These are phyloP conservation scores for Chanos chanos DNA, from an alignment of 2,797 vertebrate genomes.

Conservation along the genomic window DNA sequence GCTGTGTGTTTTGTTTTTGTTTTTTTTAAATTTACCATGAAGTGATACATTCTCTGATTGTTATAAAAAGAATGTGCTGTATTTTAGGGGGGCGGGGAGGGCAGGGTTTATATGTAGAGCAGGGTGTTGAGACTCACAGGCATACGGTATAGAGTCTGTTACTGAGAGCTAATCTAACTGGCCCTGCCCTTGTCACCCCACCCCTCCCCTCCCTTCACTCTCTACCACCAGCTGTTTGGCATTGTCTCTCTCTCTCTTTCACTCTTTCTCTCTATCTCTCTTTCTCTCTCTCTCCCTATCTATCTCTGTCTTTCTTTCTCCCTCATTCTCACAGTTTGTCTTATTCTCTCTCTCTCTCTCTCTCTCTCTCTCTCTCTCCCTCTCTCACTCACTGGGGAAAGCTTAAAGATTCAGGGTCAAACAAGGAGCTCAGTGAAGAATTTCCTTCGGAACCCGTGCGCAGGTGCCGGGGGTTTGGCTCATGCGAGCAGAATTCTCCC, in stretches of 20 bases:
- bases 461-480: conserved; percentile 61
- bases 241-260: conserved; percentile 28
- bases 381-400: conserved; percentile 34
- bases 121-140: too few relatives aligned
- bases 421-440: conserved; percentile 47
- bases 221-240: conserved; percentile 28
- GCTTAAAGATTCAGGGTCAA: conserved; percentile 39
- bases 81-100: too few relatives aligned
- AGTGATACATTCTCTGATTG: too few relatives aligned
- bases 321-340: conserved; percentile 17
- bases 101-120: too few relatives aligned
- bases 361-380: conserved; percentile 30
- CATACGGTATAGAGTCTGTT: too few relatives aligned
- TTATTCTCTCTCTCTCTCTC: conserved; percentile 4
- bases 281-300: too few relatives aligned
- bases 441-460: conserved; percentile 61
- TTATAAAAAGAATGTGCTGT: too few relatives aligned
- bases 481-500: conserved; percentile 46
- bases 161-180: conserved; percentile 16
- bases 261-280: conserved; percentile 38
- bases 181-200: conserved; percentile 11
- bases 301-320: conserved; percentile 35
- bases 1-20: too few relatives aligned
- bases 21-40: too few relatives aligned
- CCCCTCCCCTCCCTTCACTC: not conserved